Evolutionary conservation across 2,113 vertebrate genomes (phyloP).

Genomic region (Pandion haliaetus): DNA sequence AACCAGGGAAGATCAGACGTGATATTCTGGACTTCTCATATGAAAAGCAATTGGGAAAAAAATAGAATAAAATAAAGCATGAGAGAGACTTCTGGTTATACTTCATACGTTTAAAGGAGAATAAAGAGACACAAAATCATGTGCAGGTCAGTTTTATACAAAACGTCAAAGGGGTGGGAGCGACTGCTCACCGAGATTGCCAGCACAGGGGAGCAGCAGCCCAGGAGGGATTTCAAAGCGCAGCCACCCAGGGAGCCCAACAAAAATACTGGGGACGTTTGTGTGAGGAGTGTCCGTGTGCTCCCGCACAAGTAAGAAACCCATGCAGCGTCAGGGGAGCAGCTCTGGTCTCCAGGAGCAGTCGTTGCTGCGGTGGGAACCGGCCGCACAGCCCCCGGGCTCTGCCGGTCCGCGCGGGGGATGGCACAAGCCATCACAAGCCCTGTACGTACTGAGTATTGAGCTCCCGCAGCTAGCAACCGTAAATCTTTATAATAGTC

Average conservation of each 20-base stretch:
- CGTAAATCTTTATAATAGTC: not conserved
- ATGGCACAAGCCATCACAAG: not conserved
- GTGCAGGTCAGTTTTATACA: not conserved
- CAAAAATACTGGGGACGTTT: rapidly evolving
- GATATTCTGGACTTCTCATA: not conserved
- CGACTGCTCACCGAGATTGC: not conserved
- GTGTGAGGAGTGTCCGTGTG: not conserved
- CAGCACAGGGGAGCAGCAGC: not conserved
- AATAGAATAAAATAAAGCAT: not conserved
- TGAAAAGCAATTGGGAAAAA: not conserved
- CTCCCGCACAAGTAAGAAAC: rapidly evolving
- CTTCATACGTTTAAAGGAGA: not conserved
- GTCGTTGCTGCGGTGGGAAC: rapidly evolving
- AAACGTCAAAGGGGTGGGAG: not conserved
- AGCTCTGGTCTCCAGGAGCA: not conserved
- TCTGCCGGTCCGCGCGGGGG: not conserved
- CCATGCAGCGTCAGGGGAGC: rapidly evolving
- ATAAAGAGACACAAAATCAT: not conserved
- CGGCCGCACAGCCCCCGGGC: not conserved
- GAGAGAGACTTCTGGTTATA: not conserved
- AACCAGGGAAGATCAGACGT: not conserved
- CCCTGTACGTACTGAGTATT: rapidly evolving
- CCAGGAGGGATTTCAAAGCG: not conserved
- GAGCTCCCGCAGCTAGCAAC: not conserved
- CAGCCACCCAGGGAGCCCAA: not conserved